Base-by-base conservation (phyloP, 2,888 invertebrate genomes). In the Abscondita cerata region DNA sequence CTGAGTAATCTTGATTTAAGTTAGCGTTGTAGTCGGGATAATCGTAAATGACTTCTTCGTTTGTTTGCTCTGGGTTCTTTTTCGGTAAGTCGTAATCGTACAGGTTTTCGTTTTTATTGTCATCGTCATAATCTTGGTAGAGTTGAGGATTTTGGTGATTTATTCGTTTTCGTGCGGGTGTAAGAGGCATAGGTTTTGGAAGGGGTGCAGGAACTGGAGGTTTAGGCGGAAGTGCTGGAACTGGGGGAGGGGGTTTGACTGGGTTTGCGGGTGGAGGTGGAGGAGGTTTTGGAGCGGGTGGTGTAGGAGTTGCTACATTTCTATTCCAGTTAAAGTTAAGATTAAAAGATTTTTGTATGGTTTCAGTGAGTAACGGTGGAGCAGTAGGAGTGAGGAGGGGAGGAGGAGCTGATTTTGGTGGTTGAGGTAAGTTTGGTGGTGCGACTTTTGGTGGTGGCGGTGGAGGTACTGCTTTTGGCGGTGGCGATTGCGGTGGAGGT, bases 261-360 rank as follows among this genome's bases (percentile, higher is more conserved):
- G n/a, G 3, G 3, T 12, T 38, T 5, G 12, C 4, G 19, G 44
- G 16, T 44, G 2, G 12, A 9, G 52, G 44, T 8, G 60, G 13
- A 0, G 65, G 59, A 11, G 68, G 55, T 6, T n/a, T n/a, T n/a
- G n/a, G n/a, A n/a, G 67, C 62, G 1, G 66, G 57, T 18, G 68
- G 59, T n/a, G 62, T 66, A 53, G 64, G 65, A n/a, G 73, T 68
- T 52, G 71, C 68, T 4, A 71, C 66, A 55, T 76, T 77, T 63
- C 76, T 76, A 59, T 78, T 75, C 77, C 78, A 80, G 62, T 79
- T 79, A 50, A 81, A 74, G 44, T 77, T 78, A 8, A 81, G 65
- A 66, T 77, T 80, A 59, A 81, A 80, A 11, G 76, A 74, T 69
- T 79, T 77, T 40, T 76, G 67, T 1, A 80, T 73, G 25, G 76